Conservation (phyloP, 1,140 invertebrate species). For the Meteorus sp. region DNA sequence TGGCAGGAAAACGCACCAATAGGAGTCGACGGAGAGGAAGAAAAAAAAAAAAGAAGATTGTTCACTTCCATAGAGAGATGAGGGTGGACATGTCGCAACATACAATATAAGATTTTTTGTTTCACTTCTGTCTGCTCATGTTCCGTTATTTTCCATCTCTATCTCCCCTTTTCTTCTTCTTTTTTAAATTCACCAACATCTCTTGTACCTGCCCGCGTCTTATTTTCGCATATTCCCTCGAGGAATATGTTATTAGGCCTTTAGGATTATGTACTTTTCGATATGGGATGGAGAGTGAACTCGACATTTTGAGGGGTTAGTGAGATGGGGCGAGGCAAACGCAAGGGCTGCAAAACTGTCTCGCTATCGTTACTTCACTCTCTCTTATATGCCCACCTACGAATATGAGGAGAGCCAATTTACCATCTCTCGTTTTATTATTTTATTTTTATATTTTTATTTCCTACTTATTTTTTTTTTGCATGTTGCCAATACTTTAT, state of each 20-base stretch:
- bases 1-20: slow-evolving; percentile 28
- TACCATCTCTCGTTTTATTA: too few species aligned
- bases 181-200: not conserved
- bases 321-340: not conserved
- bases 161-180: not conserved
- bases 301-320: slow-evolving; percentile 3
- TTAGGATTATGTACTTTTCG: slow-evolving; percentile 49
- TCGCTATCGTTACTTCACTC: too few species aligned
- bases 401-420: too few species aligned
- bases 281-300: slow-evolving; percentile 22
- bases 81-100: slow-evolving; percentile 34
- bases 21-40: not conserved
- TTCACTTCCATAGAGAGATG: slow-evolving; percentile 19
- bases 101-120: slow-evolving; percentile 10
- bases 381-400: too few species aligned
- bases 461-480: too few species aligned
- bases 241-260: slow-evolving; percentile 54
- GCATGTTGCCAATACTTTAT: too few species aligned
- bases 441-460: too few species aligned
- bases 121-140: slow-evolving; percentile 10
- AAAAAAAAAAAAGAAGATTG: not conserved
- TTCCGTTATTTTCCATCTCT: not conserved
- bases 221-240: slow-evolving; percentile 37
- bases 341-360: too few species aligned
- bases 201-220: slow-evolving; percentile 26